Base-by-base conservation (phyloP, 2,888 invertebrate species). In the Helleia helle region DNA sequence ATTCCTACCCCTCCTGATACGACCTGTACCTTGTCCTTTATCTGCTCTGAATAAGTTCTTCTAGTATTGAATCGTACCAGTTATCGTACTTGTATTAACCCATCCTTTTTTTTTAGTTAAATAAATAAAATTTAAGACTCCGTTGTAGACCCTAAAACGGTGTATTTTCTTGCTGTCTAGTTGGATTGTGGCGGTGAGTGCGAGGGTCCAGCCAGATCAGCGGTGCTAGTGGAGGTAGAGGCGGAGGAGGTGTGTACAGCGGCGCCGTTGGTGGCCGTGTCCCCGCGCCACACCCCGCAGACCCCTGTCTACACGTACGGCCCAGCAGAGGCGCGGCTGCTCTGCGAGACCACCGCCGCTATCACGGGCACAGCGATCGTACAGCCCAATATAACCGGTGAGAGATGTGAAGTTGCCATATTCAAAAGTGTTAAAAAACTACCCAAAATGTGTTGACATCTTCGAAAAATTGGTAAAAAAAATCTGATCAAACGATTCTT, bases 201-300 rank as follows among this genome's bases (percentile, higher is more conserved):
- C 29, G 79, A 76, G 5, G 62, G 61, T 1, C 70, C 86, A 38
- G 87, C 89, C 28, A 91, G 93, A 0, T 92, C 91, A 52, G 93
- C 93, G 0, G 87, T 93, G 1, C 87, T 93, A 43, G 92, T 93
- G 0, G 93, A 93, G 61, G 90, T 94, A 2, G 93, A 93, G 65
- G 93, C 92, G 52, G 91, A 92, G 41, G 91, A 92, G 40, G 89
- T 92, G 31, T 93, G 93, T 71, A 93, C 93, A 0, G 92, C 93
- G 0, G 90, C 92, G 4, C 91, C 92, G 0, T 71, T 93, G 40
- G 75, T 90, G 36, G 89, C 90, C 0, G 87, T 89, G 3, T 86
- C 88, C 9, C 89, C 89, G 0, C 70, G 89, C 2, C 85, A 86
- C 40, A 86, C 86, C 22, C 89, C 90, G 24, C 92, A 93, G 59